These are phyloP conservation scores for Rhopalosiphum padi DNA, from an alignment of 1,140 invertebrate genomes.

Conservation along the genomic window DNA sequence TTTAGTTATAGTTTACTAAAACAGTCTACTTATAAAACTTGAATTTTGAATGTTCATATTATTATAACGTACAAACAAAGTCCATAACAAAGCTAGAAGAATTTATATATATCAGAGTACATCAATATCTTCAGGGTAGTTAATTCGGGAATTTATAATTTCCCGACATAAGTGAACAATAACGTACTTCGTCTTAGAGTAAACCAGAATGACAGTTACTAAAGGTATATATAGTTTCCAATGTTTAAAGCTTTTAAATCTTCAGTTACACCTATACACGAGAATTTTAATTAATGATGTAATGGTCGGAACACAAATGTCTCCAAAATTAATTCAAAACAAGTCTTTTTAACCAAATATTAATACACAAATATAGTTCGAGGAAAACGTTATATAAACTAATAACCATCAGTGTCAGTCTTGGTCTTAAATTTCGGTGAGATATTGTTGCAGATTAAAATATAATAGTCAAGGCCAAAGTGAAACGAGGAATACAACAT, in stretches of 20 bases:
- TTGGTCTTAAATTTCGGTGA: not conserved
- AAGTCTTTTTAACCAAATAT: not conserved
- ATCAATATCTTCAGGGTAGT: too few species aligned
- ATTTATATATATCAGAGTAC: too few species aligned
- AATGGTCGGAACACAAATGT: not conserved
- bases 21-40: too few species aligned
- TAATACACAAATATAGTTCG: not conserved
- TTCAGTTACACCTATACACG: not conserved
- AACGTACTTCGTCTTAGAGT: not conserved
- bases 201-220: not conserved
- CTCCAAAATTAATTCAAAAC: not conserved
- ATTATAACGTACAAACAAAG: too few species aligned
- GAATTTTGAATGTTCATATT: too few species aligned
- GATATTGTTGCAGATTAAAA: not conserved
- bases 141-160: too few species aligned
- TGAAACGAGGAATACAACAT: not conserved
- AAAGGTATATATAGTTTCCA: too few species aligned
- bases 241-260: not conserved
- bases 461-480: not conserved
- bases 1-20: too few species aligned
- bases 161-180: not conserved
- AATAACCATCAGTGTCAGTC: too few species aligned
- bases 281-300: not conserved
- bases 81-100: too few species aligned
- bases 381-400: not conserved